phyloP scores from a whole-genome alignment of 2,888 invertebrate species.

The Ophion slaviceki region DNA sequence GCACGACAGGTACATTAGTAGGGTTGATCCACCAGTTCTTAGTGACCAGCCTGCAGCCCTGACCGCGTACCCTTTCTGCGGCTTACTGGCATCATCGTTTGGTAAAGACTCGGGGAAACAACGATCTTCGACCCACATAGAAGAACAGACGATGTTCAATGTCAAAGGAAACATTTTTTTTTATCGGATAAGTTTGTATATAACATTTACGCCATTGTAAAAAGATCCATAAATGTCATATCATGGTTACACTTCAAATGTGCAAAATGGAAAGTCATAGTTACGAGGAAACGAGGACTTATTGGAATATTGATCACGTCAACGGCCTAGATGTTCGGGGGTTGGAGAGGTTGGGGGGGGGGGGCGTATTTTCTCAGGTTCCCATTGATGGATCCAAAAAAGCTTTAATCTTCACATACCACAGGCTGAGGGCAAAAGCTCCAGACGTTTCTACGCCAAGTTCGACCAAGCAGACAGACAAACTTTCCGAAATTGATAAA shows the following conservation, averaged over 20 bases:
- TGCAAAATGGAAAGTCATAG: not conserved
- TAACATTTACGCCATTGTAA: not conserved
- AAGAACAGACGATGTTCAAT: not conserved
- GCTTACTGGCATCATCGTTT: constrained; percentile 12
- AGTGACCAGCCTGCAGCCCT: not conserved
- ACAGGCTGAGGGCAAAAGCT: no score
- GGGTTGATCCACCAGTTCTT: constrained; percentile 40
- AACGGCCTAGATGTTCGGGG: no score
- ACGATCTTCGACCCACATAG: not conserved
- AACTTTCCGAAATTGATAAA: not conserved
- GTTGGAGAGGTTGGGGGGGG: no score
- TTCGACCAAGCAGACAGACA: not conserved
- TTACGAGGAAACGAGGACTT: not conserved
- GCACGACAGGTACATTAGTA: constrained; percentile 42
- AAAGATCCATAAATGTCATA: not conserved
- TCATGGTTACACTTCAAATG: not conserved
- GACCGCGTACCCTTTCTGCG: constrained; percentile 21
- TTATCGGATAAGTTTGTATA: not conserved
- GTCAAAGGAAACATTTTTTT: not conserved
- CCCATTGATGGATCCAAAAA: no score
- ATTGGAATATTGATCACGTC: not conserved
- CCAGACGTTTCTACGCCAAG: no score
- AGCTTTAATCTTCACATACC: no score
- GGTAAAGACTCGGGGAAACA: not conserved
- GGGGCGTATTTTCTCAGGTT: no score